Evolutionary conservation across 1,140 invertebrate genomes (phyloP).

Genomic region (Dreissena polymorpha): DNA sequence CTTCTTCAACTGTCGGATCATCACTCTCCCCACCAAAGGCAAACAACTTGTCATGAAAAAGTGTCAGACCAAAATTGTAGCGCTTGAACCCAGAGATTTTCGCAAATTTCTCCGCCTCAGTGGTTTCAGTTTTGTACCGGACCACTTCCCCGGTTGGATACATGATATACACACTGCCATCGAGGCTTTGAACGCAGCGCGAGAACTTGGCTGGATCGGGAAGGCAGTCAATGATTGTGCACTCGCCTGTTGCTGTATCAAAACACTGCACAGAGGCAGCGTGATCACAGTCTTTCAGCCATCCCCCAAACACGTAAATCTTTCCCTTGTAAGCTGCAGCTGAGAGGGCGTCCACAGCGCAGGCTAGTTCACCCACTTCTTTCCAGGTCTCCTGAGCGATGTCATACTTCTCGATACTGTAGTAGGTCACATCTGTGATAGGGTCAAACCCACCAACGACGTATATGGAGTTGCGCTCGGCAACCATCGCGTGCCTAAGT

Average conservation of each 20-base stretch:
- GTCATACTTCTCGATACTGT: conserved; percentile 60
- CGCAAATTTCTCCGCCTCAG: conserved; percentile 29
- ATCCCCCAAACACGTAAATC: conserved; percentile 67
- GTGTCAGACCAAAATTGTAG: conserved; percentile 53
- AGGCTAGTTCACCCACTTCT: conserved; percentile 60
- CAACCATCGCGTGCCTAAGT: conserved; percentile 65
- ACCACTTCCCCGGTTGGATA: conserved; percentile 51
- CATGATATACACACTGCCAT: conserved; percentile 48
- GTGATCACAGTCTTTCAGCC: conserved; percentile 65
- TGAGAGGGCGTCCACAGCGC: conserved; percentile 65
- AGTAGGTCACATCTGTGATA: conserved; percentile 58
- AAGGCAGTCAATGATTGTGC: conserved; percentile 61
- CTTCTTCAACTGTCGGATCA: conserved; percentile 55
- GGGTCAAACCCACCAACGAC: conserved; percentile 67
- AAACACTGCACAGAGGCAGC: conserved; percentile 65
- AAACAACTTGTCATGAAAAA: conserved; percentile 54
- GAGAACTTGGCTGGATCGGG: conserved; percentile 65
- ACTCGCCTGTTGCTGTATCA: conserved; percentile 58
- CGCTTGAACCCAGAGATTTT: conserved; percentile 52
- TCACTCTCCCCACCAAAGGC: conserved; percentile 55
- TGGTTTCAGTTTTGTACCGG: conserved; percentile 28
- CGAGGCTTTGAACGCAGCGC: conserved; percentile 47
- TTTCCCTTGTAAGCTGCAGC: conserved; percentile 63
- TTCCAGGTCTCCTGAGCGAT: conserved; percentile 63
- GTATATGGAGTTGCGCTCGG: conserved; percentile 63